Evolutionary conservation across 2,113 vertebrate genomes (phyloP).

Genomic region (Sylvietta virens): DNA sequence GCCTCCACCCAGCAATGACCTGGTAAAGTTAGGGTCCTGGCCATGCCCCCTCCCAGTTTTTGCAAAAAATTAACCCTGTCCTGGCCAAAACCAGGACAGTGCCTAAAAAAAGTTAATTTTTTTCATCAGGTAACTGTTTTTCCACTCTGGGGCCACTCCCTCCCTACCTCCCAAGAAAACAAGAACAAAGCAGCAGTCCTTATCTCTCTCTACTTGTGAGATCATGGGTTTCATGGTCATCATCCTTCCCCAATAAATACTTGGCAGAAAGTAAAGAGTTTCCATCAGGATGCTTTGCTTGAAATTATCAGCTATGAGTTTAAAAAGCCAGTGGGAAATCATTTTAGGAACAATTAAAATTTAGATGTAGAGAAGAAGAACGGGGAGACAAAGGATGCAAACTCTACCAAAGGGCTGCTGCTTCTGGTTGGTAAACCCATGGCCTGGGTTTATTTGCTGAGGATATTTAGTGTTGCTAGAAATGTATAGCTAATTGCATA

Average conservation of each 20-base stretch:
- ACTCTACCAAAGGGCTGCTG: not conserved
- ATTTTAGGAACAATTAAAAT: not conserved
- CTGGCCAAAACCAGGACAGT: not conserved
- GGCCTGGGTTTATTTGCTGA: not conserved
- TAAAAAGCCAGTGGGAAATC: not conserved
- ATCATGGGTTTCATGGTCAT: not conserved
- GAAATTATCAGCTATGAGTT: not conserved
- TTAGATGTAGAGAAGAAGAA: not conserved
- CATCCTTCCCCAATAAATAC: not conserved
- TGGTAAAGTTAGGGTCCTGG: not conserved
- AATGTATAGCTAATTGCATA: rapidly evolving
- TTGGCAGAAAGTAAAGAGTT: not conserved
- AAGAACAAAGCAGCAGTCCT: not conserved
- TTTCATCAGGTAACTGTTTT: not conserved
- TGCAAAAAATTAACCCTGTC: not conserved
- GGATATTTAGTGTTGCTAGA: not conserved
- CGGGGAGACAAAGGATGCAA: not conserved
- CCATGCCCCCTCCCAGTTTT: not conserved
- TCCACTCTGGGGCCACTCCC: not conserved
- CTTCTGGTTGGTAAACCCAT: not conserved
- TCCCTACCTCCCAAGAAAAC: rapidly evolving
- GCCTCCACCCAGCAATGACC: not conserved
- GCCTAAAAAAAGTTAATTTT: not conserved
- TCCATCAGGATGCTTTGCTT: not conserved
- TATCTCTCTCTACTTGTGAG: not conserved